These are phyloP conservation scores for Athetis lepigone DNA, from an alignment of 2,888 invertebrate species.

Conservation along the genomic window DNA sequence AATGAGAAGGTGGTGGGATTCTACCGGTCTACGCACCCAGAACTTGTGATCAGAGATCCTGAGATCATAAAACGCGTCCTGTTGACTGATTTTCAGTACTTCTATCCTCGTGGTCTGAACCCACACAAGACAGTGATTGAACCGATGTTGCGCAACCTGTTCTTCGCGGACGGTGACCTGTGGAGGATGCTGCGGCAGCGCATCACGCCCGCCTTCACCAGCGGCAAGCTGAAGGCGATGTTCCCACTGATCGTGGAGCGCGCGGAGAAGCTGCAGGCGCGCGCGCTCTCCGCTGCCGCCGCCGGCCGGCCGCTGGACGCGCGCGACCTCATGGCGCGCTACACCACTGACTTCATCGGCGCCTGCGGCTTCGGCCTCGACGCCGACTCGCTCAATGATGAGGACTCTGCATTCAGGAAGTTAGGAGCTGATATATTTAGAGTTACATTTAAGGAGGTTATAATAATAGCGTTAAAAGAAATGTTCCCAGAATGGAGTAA, in stretches of 20 bases:
- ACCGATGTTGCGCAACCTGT: constrained; percentile 76
- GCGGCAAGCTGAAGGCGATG: constrained; percentile 80
- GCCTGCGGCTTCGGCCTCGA: constrained; percentile 80
- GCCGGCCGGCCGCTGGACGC: constrained; percentile 68
- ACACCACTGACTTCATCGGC: constrained; percentile 80
- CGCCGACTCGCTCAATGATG: constrained; percentile 74
- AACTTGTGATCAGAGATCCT: constrained; percentile 75
- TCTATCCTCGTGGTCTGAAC: constrained; percentile 73
- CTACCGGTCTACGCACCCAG: constrained; percentile 69
- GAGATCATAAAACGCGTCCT: constrained; percentile 72
- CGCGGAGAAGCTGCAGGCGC: constrained; percentile 72
- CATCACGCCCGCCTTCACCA: constrained; percentile 80
- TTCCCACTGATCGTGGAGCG: constrained; percentile 79
- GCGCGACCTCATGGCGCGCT: constrained; percentile 80
- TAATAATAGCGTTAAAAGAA: constrained; percentile 70
- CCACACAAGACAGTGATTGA: constrained; percentile 71
- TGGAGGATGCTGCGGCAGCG: constrained; percentile 81
- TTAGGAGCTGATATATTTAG: constrained; percentile 74
- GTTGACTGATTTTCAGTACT: constrained; percentile 71
- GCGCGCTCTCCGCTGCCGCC: constrained; percentile 66
- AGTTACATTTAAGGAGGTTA: constrained; percentile 54
- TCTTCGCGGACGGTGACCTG: constrained; percentile 79
- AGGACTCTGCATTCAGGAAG: constrained; percentile 75
- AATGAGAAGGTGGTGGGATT: constrained; percentile 76
- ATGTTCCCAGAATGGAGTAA: constrained; percentile 71